Evolutionary conservation across 2,888 invertebrate genomes (phyloP).

Genomic region (Aspidiotus rigidus): DNA sequence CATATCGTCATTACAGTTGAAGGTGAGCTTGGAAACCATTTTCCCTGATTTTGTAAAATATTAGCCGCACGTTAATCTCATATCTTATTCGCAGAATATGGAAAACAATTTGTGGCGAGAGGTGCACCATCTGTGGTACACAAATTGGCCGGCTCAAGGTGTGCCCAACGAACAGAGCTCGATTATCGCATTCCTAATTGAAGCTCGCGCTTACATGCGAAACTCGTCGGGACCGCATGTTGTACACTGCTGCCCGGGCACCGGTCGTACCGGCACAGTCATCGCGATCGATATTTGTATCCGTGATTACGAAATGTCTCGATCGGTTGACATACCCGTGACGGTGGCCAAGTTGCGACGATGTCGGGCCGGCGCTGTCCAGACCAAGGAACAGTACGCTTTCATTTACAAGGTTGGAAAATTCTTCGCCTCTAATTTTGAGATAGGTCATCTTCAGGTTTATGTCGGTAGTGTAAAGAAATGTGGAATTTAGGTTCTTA

Average conservation of each 20-base stretch:
- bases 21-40: conserved; percentile 45
- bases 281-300: conserved; percentile 77
- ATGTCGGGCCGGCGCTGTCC: conserved; percentile 79
- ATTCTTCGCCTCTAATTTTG: too few species aligned
- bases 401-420: conserved; percentile 75
- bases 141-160: conserved; percentile 80
- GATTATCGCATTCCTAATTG: conserved; percentile 75
- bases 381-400: conserved; percentile 84
- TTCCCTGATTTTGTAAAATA: neutral
- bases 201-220: conserved; percentile 58
- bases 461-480: too few species aligned
- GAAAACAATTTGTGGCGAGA: conserved; percentile 75
- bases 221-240: conserved; percentile 57
- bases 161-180: conserved; percentile 75
- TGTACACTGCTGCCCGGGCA: conserved; percentile 78
- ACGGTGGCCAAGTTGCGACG: conserved; percentile 73
- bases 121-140: conserved; percentile 83
- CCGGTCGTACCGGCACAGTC: conserved; percentile 78
- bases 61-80: neutral
- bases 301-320: conserved; percentile 71
- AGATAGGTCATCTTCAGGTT: too few species aligned
- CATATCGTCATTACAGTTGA: conserved; percentile 72
- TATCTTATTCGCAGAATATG: conserved; percentile 50
- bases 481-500: too few species aligned
- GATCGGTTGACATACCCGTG: conserved; percentile 75